Percentiles rank a stretch among this genome's conserved stretches.
phyloP scores from a whole-genome alignment of 2,113 vertebrate species.

The Peromyscus polionotus region DNA sequence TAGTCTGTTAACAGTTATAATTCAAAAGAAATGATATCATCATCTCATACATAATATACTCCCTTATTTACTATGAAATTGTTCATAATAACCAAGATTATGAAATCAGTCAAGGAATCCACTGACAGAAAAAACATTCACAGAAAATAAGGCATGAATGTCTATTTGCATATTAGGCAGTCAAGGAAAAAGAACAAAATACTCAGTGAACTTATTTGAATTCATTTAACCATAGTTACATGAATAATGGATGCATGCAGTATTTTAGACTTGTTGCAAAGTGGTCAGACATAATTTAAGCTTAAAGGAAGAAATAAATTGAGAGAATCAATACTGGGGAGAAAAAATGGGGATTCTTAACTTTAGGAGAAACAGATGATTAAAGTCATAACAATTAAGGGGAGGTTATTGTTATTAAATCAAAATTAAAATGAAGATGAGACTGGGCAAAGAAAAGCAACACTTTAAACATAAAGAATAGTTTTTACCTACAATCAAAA shows the following conservation, averaged over 20 bases:
- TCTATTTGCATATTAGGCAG: background rate
- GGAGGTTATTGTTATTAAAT: background rate
- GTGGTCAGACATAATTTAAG: background rate
- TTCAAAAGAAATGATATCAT: background rate
- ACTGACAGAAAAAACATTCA: background rate
- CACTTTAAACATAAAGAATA: background rate
- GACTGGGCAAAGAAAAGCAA: background rate
- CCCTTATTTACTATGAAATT: background rate
- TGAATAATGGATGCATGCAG: background rate
- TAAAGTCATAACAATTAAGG: background rate
- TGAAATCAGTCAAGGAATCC: background rate
- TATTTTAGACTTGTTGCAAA: background rate
- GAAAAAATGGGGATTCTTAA: background rate
- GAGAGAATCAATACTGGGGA: background rate
- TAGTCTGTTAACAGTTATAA: fast-evolving
- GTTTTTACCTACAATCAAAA: background rate
- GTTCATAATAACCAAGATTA: background rate
- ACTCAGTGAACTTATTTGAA: background rate
- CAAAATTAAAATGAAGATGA: background rate
- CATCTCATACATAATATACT: background rate
- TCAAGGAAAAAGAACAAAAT: background rate
- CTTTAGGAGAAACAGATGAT: background rate
- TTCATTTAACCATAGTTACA: background rate
- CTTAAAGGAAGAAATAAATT: background rate
- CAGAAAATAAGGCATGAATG: background rate